Percentiles rank a stretch among this genome's conserved stretches.
Conservation (phyloP, 1,140 invertebrate species). For the Lanistes nyassanus region DNA sequence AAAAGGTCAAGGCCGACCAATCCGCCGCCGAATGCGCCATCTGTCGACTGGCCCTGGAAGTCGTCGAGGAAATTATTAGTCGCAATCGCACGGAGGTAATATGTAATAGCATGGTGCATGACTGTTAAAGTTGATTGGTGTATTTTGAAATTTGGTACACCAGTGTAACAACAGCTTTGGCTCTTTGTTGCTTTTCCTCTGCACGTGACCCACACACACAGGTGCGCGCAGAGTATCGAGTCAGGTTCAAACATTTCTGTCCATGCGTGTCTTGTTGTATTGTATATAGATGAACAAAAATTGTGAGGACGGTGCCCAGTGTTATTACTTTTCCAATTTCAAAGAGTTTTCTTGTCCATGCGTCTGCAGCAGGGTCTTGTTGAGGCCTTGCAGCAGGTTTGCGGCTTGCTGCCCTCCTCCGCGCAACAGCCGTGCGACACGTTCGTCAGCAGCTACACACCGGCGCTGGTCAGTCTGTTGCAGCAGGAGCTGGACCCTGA, state of each 20-base stretch:
- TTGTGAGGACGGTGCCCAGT: too few relatives aligned
- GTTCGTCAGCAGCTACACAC: constrained; percentile 83
- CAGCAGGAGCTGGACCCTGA: constrained; percentile 78
- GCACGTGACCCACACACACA: too few relatives aligned
- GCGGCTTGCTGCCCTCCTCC: constrained; percentile 77
- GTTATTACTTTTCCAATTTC: too few relatives aligned
- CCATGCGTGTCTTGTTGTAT: neutral
- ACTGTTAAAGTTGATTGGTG: too few relatives aligned
- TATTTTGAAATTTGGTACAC: too few relatives aligned
- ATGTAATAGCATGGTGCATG: too few relatives aligned
- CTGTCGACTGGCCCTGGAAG: constrained; percentile 7
- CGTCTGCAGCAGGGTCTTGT: neutral
- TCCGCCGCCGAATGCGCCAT: neutral
- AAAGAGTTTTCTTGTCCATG: too few relatives aligned
- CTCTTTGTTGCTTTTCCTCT: neutral
- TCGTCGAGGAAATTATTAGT: constrained; percentile 2
- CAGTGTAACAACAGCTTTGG: too few relatives aligned
- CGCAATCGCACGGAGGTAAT: constrained; percentile 16
- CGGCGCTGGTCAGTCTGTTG: constrained; percentile 79
- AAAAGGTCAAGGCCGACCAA: neutral
- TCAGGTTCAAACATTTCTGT: too few relatives aligned
- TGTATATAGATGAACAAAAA: neutral
- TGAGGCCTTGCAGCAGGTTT: constrained; percentile 76
- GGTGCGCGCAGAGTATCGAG: too few relatives aligned
- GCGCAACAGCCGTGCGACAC: constrained; percentile 76